phyloP scores from a whole-genome alignment of 2,113 vertebrate species.

The Turdus rufiventris region DNA sequence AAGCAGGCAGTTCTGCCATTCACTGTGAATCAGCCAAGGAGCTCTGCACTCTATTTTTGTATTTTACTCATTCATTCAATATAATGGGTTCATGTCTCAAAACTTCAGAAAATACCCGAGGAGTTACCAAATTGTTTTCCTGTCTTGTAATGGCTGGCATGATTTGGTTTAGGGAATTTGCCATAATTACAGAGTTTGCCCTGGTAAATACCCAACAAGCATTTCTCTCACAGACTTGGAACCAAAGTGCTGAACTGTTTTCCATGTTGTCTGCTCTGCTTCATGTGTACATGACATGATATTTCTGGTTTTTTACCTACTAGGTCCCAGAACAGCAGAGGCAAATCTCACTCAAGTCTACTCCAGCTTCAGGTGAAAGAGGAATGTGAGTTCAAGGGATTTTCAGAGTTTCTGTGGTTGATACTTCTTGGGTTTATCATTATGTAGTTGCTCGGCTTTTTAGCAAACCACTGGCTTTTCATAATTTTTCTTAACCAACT shows the following conservation, averaged over 20 bases:
- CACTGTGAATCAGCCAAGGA: background rate
- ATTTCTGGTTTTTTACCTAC: background rate
- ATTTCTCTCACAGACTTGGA: background rate
- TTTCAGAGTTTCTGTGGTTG: background rate
- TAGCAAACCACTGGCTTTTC: background rate
- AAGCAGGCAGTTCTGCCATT: background rate
- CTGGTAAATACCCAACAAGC: background rate
- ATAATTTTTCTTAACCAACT: background rate
- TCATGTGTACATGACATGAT: rapidly evolving
- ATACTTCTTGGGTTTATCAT: background rate
- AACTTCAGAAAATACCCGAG: background rate
- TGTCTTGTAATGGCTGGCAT: background rate
- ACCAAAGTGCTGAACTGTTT: background rate
- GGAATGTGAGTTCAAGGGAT: slow-evolving; percentile 82
- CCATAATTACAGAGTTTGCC: background rate
- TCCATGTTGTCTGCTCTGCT: background rate
- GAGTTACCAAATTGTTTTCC: background rate
- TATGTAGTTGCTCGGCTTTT: background rate
- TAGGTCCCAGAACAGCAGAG: slow-evolving; percentile 92
- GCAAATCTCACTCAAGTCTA: slow-evolving; percentile 91
- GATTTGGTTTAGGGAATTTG: background rate
- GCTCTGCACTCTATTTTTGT: background rate
- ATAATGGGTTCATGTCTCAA: background rate
- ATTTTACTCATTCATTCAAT: background rate
- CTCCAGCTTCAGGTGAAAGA: slow-evolving; percentile 87